phyloP scores from a whole-genome alignment of 2,113 vertebrate genomes.

The Octodon degus region DNA sequence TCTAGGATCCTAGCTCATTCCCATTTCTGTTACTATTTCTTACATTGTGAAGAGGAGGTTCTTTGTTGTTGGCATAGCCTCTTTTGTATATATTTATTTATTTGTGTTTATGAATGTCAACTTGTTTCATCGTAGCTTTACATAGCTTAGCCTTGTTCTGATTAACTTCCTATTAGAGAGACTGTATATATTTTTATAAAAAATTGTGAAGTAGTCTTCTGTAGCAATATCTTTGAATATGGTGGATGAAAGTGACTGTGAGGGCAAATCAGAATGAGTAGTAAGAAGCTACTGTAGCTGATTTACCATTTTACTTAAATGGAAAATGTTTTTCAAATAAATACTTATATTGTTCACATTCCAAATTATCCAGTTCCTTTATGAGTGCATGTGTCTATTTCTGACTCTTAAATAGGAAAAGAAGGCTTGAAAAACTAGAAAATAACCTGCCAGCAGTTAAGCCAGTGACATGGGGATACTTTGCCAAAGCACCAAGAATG shows the following conservation, averaged over 20 bases:
- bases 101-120: constrained; percentile 87
- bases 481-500: constrained; percentile 77
- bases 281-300: constrained; percentile 74
- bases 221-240: constrained; percentile 77
- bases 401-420: constrained; percentile 79
- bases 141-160: constrained; percentile 76
- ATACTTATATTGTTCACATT: constrained; percentile 82
- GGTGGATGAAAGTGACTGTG: constrained; percentile 76
- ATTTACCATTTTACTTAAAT: constrained; percentile 80
- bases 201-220: constrained; percentile 83
- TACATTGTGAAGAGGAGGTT: constrained; percentile 73
- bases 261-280: constrained; percentile 79
- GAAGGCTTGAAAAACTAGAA: constrained; percentile 79
- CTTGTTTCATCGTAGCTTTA: constrained; percentile 77
- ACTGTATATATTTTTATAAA: constrained; percentile 79
- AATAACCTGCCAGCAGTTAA: constrained; percentile 77
- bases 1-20: constrained; percentile 65
- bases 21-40: constrained; percentile 5
- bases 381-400: constrained; percentile 80
- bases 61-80: constrained; percentile 79
- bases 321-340: constrained; percentile 85
- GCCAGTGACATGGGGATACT: constrained; percentile 45
- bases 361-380: constrained; percentile 84
- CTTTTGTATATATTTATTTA: constrained; percentile 91
- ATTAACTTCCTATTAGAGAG: constrained; percentile 79